Evolutionary conservation across 2,113 vertebrate genomes (phyloP), one percentile per base, ranked within the genome.

Genomic region (Passer montanus): DNA sequence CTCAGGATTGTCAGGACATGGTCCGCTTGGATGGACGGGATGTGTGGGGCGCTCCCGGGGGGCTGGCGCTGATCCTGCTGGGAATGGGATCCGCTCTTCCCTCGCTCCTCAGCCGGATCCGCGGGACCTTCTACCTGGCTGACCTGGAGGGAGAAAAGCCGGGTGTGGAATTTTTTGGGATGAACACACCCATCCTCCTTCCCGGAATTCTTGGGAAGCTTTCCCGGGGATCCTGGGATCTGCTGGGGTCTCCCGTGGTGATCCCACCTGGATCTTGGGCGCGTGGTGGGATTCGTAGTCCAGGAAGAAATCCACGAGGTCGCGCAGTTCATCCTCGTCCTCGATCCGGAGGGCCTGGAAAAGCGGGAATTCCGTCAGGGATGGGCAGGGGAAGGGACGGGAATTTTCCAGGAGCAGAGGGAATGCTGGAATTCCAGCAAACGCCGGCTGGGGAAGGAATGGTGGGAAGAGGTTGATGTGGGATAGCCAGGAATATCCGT

Each of bases 231-330:
- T 75, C 27, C 31, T 33, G 13, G 56, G 22, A 26, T 50, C 49
- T 13, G 49, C 24, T 24, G 18, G 66, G 66, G 5, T 72, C 22
- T 20, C 10, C 43, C 35, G 37, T 5, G 3, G 7, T 0, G 46
- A 23, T 64, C 91, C 64, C 74, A 95, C 93, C 93, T 87, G 49
- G 39, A 33, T 39, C 11, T 11, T 13, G 33, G 20, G 13, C 12
- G 2, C 7, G 33, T 84, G 64, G 55, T 28, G 59, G 46, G 21
- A 59, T 84, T 73, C 59, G 56, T 52, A 66, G 18, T 66, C 59
- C 55, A 87, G 37, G 91, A 96, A 94, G 55, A 95, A 95, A 14
- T 84, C 91, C 82, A 96, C 11, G 78, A 96, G 78, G 31, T 49
- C 20, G 27, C 72, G 68, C 30, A 95, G 85, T 13, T 95, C 93